Evolutionary conservation across 2,888 invertebrate species (phyloP).

Genomic region (Mayetiola destructor): DNA sequence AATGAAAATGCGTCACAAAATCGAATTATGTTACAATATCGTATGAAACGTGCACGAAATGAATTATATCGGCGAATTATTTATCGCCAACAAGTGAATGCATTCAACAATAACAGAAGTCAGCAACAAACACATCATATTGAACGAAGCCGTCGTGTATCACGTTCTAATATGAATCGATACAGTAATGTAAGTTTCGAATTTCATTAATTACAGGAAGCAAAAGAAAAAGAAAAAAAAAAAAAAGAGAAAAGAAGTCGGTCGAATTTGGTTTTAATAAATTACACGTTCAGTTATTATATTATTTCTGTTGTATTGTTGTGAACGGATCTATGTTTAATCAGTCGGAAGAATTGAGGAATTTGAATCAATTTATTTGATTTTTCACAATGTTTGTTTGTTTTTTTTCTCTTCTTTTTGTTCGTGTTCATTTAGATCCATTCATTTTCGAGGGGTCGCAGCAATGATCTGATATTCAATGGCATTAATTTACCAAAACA

Average conservation of each 20-base stretch:
- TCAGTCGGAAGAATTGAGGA: too few relatives aligned
- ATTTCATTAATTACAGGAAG: too few relatives aligned
- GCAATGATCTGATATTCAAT: not conserved
- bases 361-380: too few relatives aligned
- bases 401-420: too few relatives aligned
- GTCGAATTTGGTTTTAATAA: too few relatives aligned
- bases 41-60: not conserved
- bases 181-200: too few relatives aligned
- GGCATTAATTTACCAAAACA: not conserved
- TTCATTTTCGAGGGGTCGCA: not conserved
- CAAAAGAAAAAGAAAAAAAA: too few relatives aligned
- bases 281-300: too few relatives aligned
- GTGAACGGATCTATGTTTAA: too few relatives aligned
- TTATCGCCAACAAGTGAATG: not conserved
- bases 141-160: conserved; percentile 14
- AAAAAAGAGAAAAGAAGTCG: too few relatives aligned
- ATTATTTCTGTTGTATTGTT: too few relatives aligned
- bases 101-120: not conserved
- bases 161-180: not conserved
- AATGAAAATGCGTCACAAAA: not conserved
- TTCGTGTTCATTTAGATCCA: not conserved
- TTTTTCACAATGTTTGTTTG: too few relatives aligned
- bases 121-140: not conserved
- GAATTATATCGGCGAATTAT: not conserved
- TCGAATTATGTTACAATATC: not conserved